phyloP scores from a whole-genome alignment of 2,888 invertebrate species.

The Anodontia alba region DNA sequence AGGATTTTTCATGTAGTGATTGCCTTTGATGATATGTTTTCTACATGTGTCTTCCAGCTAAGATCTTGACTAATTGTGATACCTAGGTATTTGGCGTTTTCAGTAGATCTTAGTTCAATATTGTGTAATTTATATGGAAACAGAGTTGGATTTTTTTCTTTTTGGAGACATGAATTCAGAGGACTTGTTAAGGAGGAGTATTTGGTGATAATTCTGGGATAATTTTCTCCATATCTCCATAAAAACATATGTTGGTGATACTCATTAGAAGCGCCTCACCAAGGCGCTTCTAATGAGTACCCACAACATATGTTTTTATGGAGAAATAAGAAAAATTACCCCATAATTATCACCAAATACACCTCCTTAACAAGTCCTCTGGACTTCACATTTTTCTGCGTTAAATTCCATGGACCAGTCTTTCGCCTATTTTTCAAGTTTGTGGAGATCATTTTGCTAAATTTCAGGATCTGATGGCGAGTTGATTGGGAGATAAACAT shows the following conservation, averaged over 20 bases:
- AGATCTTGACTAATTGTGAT: not conserved
- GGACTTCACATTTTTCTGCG: not conserved
- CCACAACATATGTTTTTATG: no score
- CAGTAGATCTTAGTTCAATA: not conserved
- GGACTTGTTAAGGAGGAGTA: no score
- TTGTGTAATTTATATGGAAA: not conserved
- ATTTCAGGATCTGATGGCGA: not conserved
- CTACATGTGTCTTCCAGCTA: not conserved
- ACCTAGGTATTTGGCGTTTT: conserved; percentile 1
- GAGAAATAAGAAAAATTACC: no score
- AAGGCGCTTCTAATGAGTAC: no score
- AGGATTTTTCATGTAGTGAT: not conserved
- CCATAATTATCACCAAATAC: no score
- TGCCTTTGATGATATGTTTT: not conserved
- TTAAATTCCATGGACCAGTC: conserved; percentile 17
- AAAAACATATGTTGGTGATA: no score
- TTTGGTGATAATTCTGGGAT: no score
- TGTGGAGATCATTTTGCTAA: conserved; percentile 17
- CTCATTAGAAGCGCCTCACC: no score
- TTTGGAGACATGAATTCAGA: not conserved
- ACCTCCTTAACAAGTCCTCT: no score
- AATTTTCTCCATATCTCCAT: no score
- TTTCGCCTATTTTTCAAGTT: conserved; percentile 17
- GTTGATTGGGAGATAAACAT: not conserved
- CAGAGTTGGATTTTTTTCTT: not conserved